Percentiles rank a stretch among this genome's conserved stretches.
Evolutionary conservation across 2,888 invertebrate species (phyloP).

Genomic region (Piscicola geometra): DNA sequence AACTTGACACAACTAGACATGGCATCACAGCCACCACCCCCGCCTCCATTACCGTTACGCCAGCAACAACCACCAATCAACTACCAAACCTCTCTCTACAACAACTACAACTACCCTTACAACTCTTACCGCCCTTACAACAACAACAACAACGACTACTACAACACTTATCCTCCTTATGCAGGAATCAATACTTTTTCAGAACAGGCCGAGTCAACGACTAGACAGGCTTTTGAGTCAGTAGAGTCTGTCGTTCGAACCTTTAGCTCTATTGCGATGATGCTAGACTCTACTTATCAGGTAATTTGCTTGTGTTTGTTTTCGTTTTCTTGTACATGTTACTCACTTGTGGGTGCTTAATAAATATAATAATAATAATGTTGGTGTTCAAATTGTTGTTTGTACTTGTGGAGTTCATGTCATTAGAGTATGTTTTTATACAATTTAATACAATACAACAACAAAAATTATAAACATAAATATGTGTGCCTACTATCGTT

Average conservation of each 20-base stretch:
- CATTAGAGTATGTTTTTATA: too few species aligned
- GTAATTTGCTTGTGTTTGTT: too few species aligned
- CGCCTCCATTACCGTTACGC: not conserved
- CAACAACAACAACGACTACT: not conserved
- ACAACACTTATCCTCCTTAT: not conserved
- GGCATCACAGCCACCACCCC: not conserved
- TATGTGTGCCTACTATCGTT: too few species aligned
- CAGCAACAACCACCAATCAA: not conserved
- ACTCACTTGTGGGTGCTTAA: too few species aligned
- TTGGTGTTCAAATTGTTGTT: too few species aligned
- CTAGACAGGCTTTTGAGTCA: conserved; percentile 86
- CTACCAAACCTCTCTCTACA: not conserved
- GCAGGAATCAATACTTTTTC: conserved; percentile 59
- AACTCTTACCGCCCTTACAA: not conserved
- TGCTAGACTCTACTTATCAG: conserved; percentile 92
- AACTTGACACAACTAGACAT: not conserved
- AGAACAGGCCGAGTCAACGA: conserved; percentile 82
- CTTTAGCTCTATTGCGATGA: conserved; percentile 86
- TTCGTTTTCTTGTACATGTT: too few species aligned
- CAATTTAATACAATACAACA: too few species aligned
- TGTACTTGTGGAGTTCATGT: too few species aligned
- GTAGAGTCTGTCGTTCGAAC: conserved; percentile 87
- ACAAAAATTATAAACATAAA: too few species aligned
- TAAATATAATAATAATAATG: too few species aligned
- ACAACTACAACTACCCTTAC: not conserved